Evolutionary conservation across 2,797 vertebrate genomes (phyloP), one percentile per base, ranked within the genome.

Genomic region (Novumbra hubbsi): DNA sequence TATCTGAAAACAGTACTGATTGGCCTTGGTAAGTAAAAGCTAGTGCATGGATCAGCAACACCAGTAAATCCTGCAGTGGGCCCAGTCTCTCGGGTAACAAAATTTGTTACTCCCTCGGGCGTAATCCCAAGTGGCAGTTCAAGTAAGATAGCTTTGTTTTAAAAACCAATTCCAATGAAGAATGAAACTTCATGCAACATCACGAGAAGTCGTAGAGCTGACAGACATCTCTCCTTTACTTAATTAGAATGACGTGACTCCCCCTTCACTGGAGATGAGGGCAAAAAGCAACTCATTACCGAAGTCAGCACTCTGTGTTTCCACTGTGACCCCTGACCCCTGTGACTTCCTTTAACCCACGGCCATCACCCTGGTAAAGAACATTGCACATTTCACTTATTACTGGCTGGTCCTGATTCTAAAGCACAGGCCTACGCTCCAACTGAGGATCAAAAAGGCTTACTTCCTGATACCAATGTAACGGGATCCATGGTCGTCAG

Each of bases 401-500:
- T 92, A 90, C 76, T 78, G 75, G 60, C 81, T 79, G 80, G 86
- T 84, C 80, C 85, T 83, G 81, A 69, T 75, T 75, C 72, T 79
- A 87, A 91, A 92, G 91, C 89, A 89, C 27, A 89, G 89, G 86
- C 85, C 86, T 84, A 74, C 72, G 76, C 41, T 45, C 41, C 9
- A 45, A 45, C 4, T 11, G 11, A 45, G 12, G 41, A 45, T 45
- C 41, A 45, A 12, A 45, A 45, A 86, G 75, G 85, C 83, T 76
- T 70, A 84, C 88, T 90, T 83, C 81, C 86, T 84, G 80, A 86
- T 87, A 84, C 81, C 81, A 77, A 78, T 79, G 83, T 91, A 89
- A 89, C 87, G 81, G 86, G 80, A 88, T 82, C 81, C 87, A 91
- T 81, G 88, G 89, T 89, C 84, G 78, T 91, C 86, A 92, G 91